Base-by-base conservation (phyloP, 2,113 vertebrate genomes). In the Bombycilla garrulus region DNA sequence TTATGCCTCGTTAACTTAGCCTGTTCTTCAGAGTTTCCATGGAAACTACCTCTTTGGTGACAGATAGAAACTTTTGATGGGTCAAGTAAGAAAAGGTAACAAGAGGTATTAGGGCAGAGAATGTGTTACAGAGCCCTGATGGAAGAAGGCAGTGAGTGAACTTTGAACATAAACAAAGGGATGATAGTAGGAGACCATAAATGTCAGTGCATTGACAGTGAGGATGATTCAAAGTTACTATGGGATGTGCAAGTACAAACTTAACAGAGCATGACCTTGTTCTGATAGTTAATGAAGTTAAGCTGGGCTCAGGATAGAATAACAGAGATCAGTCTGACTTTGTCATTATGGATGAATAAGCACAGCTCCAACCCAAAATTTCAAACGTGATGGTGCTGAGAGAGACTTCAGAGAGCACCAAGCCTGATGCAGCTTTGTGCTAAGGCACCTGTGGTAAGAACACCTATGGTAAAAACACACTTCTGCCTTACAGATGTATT, bases 261-360 rank as follows among this genome's bases (percentile, higher is more conserved):
- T 84, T 81, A 85, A 81, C 69, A 85, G 93, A 91, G 73, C 78
- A 36, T 88, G 91, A 83, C 88, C 80, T 62, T 84, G 72, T 84
- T 74, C 94, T 86, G 69, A 60, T 81, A 83, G 91, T 92, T 95
- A 95, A 94, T 53, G 66, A 76, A 94, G 95, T 96, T 96, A 95
- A 81, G 53, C 69, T 79, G 48, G 56, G 81, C 86, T 93, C 71
- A 66, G 79, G 38, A 48, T 67, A 83, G 48, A 95, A 81, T 92
- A 93, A 84, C 91, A 93, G 86, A 76, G 70, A 81, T 93, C 60
- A 69, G 93, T 69, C 40, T 81, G 94, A 67, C 88, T 95, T 85
- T 95, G 42, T 92, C 66, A 13, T 92, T 87, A 56, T 31, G 61
- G 86, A 69, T 91, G 91, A 92, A 93, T 84, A 89, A 95, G 31